These are phyloP conservation scores for Drosophila paucipuncta DNA, from an alignment of 2,888 invertebrate genomes.

Conservation along the genomic window DNA sequence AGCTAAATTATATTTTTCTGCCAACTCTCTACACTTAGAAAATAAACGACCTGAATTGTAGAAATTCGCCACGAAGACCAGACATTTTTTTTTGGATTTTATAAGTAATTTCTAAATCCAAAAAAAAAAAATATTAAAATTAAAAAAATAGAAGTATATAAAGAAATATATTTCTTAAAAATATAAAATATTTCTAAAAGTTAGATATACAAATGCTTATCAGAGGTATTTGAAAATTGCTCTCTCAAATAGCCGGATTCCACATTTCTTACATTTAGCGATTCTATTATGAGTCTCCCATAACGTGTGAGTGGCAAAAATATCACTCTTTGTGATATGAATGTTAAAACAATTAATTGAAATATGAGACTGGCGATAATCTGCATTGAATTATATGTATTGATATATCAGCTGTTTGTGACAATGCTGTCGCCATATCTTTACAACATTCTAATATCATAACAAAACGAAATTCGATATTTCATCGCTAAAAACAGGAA, in stretches of 20 bases:
- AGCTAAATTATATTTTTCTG: slow-evolving; percentile 78
- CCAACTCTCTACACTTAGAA: slow-evolving; percentile 28
- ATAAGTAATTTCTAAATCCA: neutral
- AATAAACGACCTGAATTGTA: fast-evolving
- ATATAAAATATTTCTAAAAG: neutral
- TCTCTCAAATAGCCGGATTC: neutral
- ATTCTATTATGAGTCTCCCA: too few relatives aligned
- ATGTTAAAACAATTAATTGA: neutral
- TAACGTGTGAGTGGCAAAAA: too few relatives aligned
- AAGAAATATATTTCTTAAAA: neutral
- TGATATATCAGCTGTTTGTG: too few relatives aligned
- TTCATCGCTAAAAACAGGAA: too few relatives aligned
- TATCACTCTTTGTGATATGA: too few relatives aligned
- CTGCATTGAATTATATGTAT: neutral
- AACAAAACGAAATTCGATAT: too few relatives aligned
- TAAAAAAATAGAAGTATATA: neutral
- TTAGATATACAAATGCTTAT: neutral
- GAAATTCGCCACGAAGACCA: neutral
- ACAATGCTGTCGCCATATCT: too few relatives aligned
- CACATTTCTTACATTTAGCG: neutral
- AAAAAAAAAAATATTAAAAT: neutral
- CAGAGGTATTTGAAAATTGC: neutral
- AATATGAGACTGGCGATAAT: neutral
- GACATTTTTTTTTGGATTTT: neutral
- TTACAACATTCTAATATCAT: too few relatives aligned